Percentiles rank a stretch among this genome's conserved stretches.
Conservation (phyloP, 2,113 vertebrate species). For the Polyodon spathula region DNA sequence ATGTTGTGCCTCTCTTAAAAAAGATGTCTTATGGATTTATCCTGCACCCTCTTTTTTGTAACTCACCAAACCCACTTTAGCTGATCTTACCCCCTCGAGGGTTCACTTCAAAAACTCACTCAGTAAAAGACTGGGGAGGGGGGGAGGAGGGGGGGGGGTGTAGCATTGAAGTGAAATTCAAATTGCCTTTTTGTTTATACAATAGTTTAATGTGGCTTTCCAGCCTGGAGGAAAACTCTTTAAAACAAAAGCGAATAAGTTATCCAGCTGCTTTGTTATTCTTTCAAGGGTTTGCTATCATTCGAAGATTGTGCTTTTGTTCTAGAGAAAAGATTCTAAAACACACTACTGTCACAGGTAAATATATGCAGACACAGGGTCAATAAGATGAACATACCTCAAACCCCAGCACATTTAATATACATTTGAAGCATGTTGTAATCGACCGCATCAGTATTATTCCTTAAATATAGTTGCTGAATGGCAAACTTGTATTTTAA, state of each 20-base stretch:
- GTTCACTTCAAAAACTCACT: conserved; percentile 16
- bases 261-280: conserved; percentile 45
- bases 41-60: too few species aligned
- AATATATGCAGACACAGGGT: not conserved
- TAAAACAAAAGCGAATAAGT: conserved; percentile 34
- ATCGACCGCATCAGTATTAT: too few species aligned
- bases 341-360: too few species aligned
- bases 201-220: conserved; percentile 34
- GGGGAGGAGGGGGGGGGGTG: too few species aligned
- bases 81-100: conserved; percentile 29
- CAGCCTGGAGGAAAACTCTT: conserved; percentile 42
- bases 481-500: too few species aligned
- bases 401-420: too few species aligned
- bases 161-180: conserved; percentile 47
- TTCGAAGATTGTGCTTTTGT: conserved; percentile 16
- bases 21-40: not conserved
- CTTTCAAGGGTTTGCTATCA: conserved; percentile 50
- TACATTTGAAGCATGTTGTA: too few species aligned
- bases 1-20: conserved; percentile 45
- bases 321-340: not conserved
- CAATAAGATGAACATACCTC: too few species aligned
- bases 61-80: conserved; percentile 37
- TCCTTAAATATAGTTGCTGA: too few species aligned
- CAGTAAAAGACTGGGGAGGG: conserved; percentile 23
- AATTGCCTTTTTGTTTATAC: conserved; percentile 46